Percentiles rank a stretch among this genome's conserved stretches.
Conservation (phyloP, 1,140 invertebrate genomes). For the Leptinotarsa undecemlineata region DNA sequence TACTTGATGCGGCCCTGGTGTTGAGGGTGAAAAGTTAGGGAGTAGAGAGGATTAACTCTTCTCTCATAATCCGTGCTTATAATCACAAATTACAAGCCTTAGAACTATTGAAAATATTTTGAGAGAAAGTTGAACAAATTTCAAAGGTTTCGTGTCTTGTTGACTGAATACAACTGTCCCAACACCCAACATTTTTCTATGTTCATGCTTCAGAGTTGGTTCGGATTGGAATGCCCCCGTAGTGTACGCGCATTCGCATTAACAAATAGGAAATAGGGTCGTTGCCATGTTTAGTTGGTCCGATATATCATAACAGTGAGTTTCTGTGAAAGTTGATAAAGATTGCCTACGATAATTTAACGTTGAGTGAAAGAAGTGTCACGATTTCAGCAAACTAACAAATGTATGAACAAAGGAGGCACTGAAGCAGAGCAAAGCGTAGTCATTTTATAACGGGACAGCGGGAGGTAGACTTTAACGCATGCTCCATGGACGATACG, state of each 20-base stretch:
- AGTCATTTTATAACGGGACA: conserved; percentile 46
- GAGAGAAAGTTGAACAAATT: neutral
- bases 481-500: conserved; percentile 40
- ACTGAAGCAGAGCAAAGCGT: conserved; percentile 34
- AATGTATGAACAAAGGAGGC: conserved; percentile 38
- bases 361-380: conserved; percentile 21
- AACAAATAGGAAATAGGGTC: conserved; percentile 36
- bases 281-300: conserved; percentile 35
- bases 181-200: neutral
- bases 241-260: conserved; percentile 21
- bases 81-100: too few relatives aligned
- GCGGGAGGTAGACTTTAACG: conserved; percentile 42
- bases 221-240: conserved; percentile 17
- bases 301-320: conserved; percentile 22
- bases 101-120: too few relatives aligned
- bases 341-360: conserved; percentile 1
- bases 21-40: too few relatives aligned
- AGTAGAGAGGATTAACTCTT: too few relatives aligned
- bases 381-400: conserved; percentile 22
- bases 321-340: conserved; percentile 15
- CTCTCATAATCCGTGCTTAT: too few relatives aligned
- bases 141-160: neutral
- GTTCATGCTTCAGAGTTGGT: neutral
- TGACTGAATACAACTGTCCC: neutral
- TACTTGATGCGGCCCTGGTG: too few relatives aligned